Conservation (phyloP, 2,888 invertebrate species). For the Dilophus febrilis region DNA sequence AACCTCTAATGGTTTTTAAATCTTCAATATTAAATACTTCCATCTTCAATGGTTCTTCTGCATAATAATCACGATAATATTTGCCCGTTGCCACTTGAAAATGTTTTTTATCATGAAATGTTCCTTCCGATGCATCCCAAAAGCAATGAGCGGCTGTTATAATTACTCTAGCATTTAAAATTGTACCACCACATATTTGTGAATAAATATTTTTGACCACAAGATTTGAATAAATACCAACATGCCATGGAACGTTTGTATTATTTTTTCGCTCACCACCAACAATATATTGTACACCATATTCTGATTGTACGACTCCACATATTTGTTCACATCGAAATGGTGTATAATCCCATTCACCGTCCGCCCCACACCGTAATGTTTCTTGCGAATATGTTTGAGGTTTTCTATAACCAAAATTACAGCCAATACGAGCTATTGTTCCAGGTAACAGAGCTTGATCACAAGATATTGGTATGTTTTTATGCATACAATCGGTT, state of each 20-base stretch:
- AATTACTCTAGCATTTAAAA: conserved; percentile 3
- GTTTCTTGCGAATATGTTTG: background rate
- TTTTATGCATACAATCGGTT: conserved; percentile 8
- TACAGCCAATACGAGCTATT: conserved; percentile 8
- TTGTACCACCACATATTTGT: conserved; percentile 8
- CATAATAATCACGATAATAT: conserved; percentile 7
- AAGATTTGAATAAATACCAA: conserved; percentile 4
- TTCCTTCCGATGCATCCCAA: conserved; percentile 4
- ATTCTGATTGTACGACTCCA: conserved; percentile 10
- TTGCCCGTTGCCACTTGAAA: conserved; percentile 9
- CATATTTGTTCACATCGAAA: conserved; percentile 17
- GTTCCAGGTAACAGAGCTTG: conserved; percentile 11
- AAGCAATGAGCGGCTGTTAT: conserved; percentile 11
- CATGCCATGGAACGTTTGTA: conserved; percentile 7
- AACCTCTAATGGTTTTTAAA: conserved; percentile 5
- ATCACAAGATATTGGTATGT: conserved; percentile 8
- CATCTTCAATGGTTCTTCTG: conserved; percentile 6
- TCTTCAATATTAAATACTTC: conserved; percentile 11
- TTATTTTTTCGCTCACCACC: background rate
- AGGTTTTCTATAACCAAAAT: conserved; percentile 5
- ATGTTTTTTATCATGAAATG: background rate
- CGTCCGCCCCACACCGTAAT: conserved; percentile 13
- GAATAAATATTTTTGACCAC: background rate
- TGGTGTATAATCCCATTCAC: conserved; percentile 16
- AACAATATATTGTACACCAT: conserved; percentile 2